phyloP scores from a whole-genome alignment of 2,888 invertebrate species.

The Cephus sareptanus region DNA sequence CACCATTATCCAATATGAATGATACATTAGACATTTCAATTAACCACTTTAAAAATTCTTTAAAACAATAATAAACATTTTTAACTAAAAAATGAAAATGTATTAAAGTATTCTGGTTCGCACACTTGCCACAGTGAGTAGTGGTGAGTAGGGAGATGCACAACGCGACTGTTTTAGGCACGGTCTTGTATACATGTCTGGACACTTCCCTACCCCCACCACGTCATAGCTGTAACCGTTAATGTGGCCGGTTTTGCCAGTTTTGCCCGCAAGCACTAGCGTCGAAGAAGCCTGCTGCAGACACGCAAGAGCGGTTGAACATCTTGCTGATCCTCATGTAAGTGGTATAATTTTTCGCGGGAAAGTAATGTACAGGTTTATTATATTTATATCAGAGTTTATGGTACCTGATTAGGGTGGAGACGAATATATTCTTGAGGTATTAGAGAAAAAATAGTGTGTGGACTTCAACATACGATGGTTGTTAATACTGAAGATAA shows the following conservation, averaged over 20 bases:
- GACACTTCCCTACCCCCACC: too few relatives aligned
- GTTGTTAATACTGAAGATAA: background rate
- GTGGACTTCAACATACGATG: background rate
- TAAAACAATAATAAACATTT: background rate
- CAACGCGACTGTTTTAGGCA: too few relatives aligned
- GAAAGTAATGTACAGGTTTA: background rate
- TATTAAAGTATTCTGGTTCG: background rate
- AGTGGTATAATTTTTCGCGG: background rate
- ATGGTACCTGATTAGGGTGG: background rate
- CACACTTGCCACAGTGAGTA: background rate
- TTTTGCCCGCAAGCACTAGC: too few relatives aligned
- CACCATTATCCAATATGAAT: conserved; percentile 91
- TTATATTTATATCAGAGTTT: background rate
- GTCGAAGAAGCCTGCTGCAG: background rate
- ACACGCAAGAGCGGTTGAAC: background rate
- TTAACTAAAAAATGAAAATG: background rate
- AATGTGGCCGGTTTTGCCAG: too few relatives aligned
- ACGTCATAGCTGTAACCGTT: too few relatives aligned
- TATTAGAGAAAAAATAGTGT: too few relatives aligned
- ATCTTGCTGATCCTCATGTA: background rate
- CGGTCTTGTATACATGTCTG: too few relatives aligned
- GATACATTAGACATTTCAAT: conserved; percentile 57
- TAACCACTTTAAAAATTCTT: background rate
- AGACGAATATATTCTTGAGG: background rate
- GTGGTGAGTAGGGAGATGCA: too few relatives aligned